Evolutionary conservation across 2,113 vertebrate genomes (phyloP), one percentile per base, ranked within the genome.

Genomic region (Sylvilagus bachmani): DNA sequence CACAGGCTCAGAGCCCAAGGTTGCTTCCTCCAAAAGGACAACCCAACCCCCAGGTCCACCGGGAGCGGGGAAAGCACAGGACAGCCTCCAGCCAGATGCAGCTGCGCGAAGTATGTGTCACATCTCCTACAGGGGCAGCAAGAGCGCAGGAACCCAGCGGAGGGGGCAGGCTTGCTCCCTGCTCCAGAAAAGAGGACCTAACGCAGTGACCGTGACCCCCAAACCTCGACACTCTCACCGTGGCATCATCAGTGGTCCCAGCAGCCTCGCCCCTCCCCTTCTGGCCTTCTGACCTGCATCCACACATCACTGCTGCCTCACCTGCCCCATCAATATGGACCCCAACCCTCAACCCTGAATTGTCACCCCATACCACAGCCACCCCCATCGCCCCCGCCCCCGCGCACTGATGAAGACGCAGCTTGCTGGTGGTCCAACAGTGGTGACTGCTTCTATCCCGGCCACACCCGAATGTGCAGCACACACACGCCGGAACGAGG

Each of bases 151-250:
- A 89, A 29, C 36, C 53, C 31, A 69, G 75, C 29, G 25, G 53
- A 62, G 29, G 71, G 31, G 38, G 33, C 0, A 21, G 49, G 25
- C 70, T 8, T 94, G 53, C 49, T 51, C 5, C 61, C 21, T 21
- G 67, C n/a, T 21, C 62, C 49, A 24, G 17, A 36, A 12, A 74
- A 10, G 10, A 31, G 10, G 36, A 5, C 38, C 38, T 22, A 25
- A 51, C 67, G 69, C 22, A 70, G 73, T 70, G 31, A 61, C 44
- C 24, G 14, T 2, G n/a, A 78, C 16, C 84, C 69, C 66, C 44
- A 53, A 49, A n/a, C 61, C 44, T 13, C 13, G 24, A 49, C 67
- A 78, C 6, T 14, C 29, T 0, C 1, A 58, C 38, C 0, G 0
- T 24, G 31, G 38, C 0, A 6, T 25, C 62, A 75, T 62, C 27